A percentile compares a stretch with the other conserved stretches of the same genome.
These are phyloP conservation scores for Alcedo atthis DNA, from an alignment of 2,797 vertebrate species.

Conservation along the genomic window DNA sequence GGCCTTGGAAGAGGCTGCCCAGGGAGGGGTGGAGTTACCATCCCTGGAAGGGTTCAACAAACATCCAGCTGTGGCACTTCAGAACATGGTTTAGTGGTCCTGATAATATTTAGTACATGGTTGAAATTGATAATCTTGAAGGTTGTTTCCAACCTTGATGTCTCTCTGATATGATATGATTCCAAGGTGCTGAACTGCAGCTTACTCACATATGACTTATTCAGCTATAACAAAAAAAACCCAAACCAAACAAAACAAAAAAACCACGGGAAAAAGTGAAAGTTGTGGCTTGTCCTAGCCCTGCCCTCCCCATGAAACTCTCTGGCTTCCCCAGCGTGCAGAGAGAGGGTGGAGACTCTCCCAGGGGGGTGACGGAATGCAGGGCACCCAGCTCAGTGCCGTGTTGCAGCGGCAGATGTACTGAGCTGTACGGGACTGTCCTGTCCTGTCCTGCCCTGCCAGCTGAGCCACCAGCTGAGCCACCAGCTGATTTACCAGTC, in stretches of 20 bases:
- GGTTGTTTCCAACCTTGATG: too few relatives aligned
- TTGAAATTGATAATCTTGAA: too few relatives aligned
- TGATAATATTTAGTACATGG: too few relatives aligned
- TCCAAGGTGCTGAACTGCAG: not conserved
- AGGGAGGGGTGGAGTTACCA: too few relatives aligned
- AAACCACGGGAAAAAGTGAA: not conserved
- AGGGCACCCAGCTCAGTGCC: accelerated
- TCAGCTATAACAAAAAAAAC: not conserved
- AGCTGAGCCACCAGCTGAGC: accelerated
- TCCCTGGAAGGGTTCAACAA: too few relatives aligned
- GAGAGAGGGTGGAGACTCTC: constrained; percentile 24
- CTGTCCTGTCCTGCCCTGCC: accelerated
- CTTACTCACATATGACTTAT: accelerated
- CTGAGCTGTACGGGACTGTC: not conserved
- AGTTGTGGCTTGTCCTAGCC: not conserved
- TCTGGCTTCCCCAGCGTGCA: not conserved
- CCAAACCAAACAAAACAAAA: too few relatives aligned
- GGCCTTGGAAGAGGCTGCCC: too few relatives aligned
- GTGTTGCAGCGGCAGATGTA: not conserved
- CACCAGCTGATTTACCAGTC: accelerated
- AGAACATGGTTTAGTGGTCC: too few relatives aligned
- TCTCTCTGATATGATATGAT: too few relatives aligned
- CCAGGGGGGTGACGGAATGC: accelerated
- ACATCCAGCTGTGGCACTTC: too few relatives aligned
- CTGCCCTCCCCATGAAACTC: not conserved